A percentile compares a stretch with the other conserved stretches of the same genome.
phyloP scores from a whole-genome alignment of 1,140 invertebrate species.

The Tetramorium parvispinum region DNA sequence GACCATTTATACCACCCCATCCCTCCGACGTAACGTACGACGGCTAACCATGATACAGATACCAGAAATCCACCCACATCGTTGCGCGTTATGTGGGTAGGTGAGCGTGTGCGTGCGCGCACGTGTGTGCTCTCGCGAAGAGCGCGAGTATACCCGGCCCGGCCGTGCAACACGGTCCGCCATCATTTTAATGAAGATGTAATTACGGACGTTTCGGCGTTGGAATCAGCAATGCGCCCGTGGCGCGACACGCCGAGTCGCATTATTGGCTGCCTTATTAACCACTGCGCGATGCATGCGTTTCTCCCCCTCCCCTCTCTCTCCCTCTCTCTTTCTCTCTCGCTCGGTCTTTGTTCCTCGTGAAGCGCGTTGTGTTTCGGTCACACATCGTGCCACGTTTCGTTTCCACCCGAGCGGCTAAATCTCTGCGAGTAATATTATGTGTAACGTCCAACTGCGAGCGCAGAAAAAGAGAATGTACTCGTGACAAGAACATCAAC shows the following conservation, averaged over 20 bases:
- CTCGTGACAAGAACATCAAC: not conserved
- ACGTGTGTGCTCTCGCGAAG: slow-evolving; percentile 42
- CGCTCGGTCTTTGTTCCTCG: not conserved
- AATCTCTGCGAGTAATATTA: slow-evolving; percentile 42
- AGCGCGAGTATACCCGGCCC: slow-evolving; percentile 63
- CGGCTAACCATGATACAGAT: slow-evolving; percentile 83
- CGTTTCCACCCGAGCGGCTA: not conserved
- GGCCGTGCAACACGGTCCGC: slow-evolving; percentile 73
- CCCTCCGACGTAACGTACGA: slow-evolving; percentile 73
- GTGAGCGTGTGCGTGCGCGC: slow-evolving; percentile 8
- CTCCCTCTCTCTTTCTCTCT: slow-evolving; percentile 3
- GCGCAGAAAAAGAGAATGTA: not conserved
- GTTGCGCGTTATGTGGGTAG: slow-evolving; percentile 54
- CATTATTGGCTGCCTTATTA: slow-evolving; percentile 82
- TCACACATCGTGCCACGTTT: slow-evolving; percentile 1
- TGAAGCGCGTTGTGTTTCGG: slow-evolving; percentile 31
- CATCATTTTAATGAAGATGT: slow-evolving; percentile 85
- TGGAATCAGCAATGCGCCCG: slow-evolving; percentile 79
- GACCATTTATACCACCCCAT: slow-evolving; percentile 72
- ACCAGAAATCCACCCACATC: slow-evolving; percentile 74
- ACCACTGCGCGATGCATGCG: slow-evolving; percentile 54
- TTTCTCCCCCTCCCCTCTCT: not conserved
- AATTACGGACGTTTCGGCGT: slow-evolving; percentile 82
- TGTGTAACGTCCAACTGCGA: not conserved
- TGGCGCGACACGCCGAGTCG: slow-evolving; percentile 71